A percentile compares a stretch with the other conserved stretches of the same genome.
Evolutionary conservation across 2,797 vertebrate genomes (phyloP).

Genomic region (Acipenser transmontanus): DNA sequence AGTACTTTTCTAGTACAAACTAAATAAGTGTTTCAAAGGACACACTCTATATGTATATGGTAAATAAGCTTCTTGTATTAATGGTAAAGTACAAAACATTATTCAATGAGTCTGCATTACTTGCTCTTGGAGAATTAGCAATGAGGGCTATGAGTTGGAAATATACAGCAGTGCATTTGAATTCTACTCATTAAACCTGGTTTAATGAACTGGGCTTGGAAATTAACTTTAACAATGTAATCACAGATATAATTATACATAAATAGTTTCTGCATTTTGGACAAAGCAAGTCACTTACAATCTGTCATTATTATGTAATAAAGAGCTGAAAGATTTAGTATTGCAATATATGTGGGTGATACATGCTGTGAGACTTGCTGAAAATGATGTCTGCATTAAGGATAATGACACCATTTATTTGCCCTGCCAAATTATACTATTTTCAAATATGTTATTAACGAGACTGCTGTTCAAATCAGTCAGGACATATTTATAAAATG

Average conservation of each 20-base stretch:
- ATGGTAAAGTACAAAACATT: too few relatives aligned
- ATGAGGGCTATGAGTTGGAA: too few relatives aligned
- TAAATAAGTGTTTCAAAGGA: too few relatives aligned
- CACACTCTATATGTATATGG: too few relatives aligned
- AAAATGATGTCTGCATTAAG: conserved; percentile 33
- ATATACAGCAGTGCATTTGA: background rate
- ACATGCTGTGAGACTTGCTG: conserved; percentile 34
- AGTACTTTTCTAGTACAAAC: too few relatives aligned
- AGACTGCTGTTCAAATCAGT: conserved; percentile 48
- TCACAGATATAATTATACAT: conserved; percentile 12
- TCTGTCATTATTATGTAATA: conserved; percentile 46
- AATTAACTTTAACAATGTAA: background rate
- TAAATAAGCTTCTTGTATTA: too few relatives aligned
- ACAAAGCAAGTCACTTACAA: conserved; percentile 22
- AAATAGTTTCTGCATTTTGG: conserved; percentile 24
- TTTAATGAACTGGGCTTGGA: background rate
- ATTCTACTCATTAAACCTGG: background rate
- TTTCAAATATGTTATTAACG: conserved; percentile 54
- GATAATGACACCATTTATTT: conserved; percentile 58
- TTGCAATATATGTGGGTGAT: conserved; percentile 49
- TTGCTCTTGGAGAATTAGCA: too few relatives aligned
- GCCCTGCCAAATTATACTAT: conserved; percentile 44
- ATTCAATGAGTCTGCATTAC: too few relatives aligned
- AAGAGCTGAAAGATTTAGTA: conserved; percentile 51
- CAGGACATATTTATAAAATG: conserved; percentile 50